Conservation (phyloP, 64 coral and sea anemone genomes). For the Dendronephthya gigantea region DNA sequence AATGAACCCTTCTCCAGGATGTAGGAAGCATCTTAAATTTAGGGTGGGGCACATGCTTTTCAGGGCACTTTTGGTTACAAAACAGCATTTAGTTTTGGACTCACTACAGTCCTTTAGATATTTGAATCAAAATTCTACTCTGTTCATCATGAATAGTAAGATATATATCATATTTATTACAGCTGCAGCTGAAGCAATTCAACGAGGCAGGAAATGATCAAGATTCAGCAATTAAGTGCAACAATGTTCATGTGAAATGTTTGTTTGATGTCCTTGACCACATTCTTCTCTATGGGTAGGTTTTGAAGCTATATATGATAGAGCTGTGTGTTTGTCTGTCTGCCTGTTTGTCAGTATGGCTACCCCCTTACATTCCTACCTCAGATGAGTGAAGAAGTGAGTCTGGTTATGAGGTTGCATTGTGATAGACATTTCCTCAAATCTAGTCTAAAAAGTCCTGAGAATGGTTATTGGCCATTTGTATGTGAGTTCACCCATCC, state of each 20-base stretch:
- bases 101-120: no score
- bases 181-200: background rate
- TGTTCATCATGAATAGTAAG: no score
- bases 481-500: slow-evolving; percentile 9
- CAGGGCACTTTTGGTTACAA: no score
- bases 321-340: no score
- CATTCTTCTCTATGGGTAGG: background rate
- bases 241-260: background rate
- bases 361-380: no score
- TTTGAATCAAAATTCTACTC: no score
- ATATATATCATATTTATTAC: background rate
- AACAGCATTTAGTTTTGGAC: no score
- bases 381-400: no score
- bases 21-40: no score
- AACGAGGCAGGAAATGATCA: background rate
- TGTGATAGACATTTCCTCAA: background rate
- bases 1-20: no score
- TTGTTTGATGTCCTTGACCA: background rate
- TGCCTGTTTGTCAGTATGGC: no score
- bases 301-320: background rate
- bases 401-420: background rate
- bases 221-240: background rate
- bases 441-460: background rate
- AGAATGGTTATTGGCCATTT: background rate
- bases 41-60: no score